Percentiles rank a stretch among this genome's conserved stretches.
phyloP scores from a whole-genome alignment of 2,888 invertebrate species.

The Drosophila mayaguana region DNA sequence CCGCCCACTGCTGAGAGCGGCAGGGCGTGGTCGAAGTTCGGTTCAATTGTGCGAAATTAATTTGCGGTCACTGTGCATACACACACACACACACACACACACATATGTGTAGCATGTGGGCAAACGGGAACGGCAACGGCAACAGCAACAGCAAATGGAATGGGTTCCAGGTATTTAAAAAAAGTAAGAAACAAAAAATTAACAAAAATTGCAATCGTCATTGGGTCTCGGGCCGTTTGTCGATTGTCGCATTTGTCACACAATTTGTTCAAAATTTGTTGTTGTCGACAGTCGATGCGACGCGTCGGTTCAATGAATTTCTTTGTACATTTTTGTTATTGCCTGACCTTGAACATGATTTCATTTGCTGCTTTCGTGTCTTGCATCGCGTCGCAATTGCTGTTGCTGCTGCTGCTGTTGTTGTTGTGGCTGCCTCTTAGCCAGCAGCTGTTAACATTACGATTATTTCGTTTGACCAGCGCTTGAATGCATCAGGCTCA shows the following conservation, averaged over 20 bases:
- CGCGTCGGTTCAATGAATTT: constrained; percentile 72
- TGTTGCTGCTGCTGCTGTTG: not conserved
- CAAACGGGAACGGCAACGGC: constrained; percentile 43
- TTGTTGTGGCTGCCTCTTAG: constrained; percentile 15
- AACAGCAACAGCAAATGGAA: constrained; percentile 35
- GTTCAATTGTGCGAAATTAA: constrained; percentile 60
- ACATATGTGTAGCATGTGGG: not conserved
- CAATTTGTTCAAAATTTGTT: constrained; percentile 34
- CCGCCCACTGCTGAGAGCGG: constrained; percentile 12
- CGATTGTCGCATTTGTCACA: constrained; percentile 35
- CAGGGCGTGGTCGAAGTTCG: constrained; percentile 20
- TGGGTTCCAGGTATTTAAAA: constrained; percentile 12
- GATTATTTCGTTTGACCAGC: constrained; percentile 58
- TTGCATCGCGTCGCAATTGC: constrained; percentile 1
- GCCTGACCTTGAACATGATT: constrained; percentile 70
- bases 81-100: not conserved
- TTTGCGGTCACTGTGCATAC: constrained; percentile 43
- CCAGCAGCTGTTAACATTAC: constrained; percentile 60
- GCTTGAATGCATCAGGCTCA: constrained; percentile 43
- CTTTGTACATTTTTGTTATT: constrained; percentile 39
- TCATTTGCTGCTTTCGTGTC: constrained; percentile 37
- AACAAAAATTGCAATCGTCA: constrained; percentile 25
- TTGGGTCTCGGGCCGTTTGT: constrained; percentile 18
- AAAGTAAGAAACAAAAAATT: not conserved
- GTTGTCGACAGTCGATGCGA: constrained; percentile 40